Conservation (phyloP, 1,140 invertebrate species). For the Caenorhabditis briggsae region DNA sequence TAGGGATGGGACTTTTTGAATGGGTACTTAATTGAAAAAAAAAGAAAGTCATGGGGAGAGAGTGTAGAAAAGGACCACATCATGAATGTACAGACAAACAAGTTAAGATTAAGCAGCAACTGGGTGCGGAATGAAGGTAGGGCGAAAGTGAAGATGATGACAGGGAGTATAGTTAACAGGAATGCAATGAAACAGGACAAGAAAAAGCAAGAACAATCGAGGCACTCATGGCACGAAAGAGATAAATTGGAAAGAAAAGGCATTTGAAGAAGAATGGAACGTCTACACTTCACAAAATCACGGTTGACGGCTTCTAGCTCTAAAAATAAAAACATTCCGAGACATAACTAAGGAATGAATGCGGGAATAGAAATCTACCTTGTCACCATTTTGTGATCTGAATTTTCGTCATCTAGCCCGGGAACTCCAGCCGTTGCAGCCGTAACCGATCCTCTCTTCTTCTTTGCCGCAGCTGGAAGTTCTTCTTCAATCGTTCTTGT, state of each 20-base stretch:
- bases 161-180: neutral
- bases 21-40: too few species aligned
- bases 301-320: slow-evolving; percentile 54
- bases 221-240: slow-evolving; percentile 46
- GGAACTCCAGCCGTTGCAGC: neutral
- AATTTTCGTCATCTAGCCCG: slow-evolving; percentile 4
- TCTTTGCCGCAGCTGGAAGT: slow-evolving; percentile 2
- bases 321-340: slow-evolving; percentile 40
- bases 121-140: neutral
- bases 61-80: neutral
- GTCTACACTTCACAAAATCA: slow-evolving; percentile 39
- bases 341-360: neutral
- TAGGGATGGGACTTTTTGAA: too few species aligned
- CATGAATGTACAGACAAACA: slow-evolving; percentile 46
- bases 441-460: slow-evolving; percentile 32
- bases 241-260: slow-evolving; percentile 16
- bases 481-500: slow-evolving; percentile 14
- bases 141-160: neutral
- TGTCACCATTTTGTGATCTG: slow-evolving; percentile 49
- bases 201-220: slow-evolving; percentile 21
- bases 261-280: slow-evolving; percentile 38
- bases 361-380: slow-evolving; percentile 14
- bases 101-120: neutral
- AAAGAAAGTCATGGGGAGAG: slow-evolving; percentile 3
- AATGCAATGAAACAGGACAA: neutral